Percentiles rank a stretch among this genome's conserved stretches.
Evolutionary conservation across 1,140 invertebrate species (phyloP).

Genomic region (Aphelinus certus): DNA sequence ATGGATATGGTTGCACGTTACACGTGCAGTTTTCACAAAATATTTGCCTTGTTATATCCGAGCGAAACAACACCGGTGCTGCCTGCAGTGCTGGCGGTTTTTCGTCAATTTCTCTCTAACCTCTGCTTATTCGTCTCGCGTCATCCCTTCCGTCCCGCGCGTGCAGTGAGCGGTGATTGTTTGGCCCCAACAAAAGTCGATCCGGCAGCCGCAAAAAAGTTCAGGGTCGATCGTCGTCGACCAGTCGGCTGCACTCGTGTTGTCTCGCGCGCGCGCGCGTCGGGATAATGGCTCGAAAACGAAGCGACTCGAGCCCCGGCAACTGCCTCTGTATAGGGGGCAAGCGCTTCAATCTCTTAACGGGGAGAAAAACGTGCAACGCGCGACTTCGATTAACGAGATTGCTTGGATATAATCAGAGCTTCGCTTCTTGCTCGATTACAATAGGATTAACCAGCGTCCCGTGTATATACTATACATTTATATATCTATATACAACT

Average conservation of each 20-base stretch:
- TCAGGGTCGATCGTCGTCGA: neutral
- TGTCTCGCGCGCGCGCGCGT: no score
- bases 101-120: no score
- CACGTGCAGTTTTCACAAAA: no score
- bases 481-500: no score
- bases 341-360: constrained; percentile 62
- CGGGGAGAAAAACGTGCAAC: constrained; percentile 41
- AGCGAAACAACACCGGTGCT: no score
- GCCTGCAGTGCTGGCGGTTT: no score
- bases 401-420: constrained; percentile 45
- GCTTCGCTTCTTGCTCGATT: constrained; percentile 34
- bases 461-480: neutral
- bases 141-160: neutral
- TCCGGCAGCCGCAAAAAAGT: neutral
- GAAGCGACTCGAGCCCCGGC: constrained; percentile 44
- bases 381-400: constrained; percentile 53
- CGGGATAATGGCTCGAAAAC: constrained; percentile 60
- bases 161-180: no score
- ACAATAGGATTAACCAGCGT: constrained; percentile 18
- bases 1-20: no score
- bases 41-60: no score
- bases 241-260: neutral
- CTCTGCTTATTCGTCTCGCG: no score
- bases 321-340: no score
- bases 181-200: no score